Evolutionary conservation across 2,888 invertebrate species (phyloP).

Genomic region (Caenorhabditis sp.): DNA sequence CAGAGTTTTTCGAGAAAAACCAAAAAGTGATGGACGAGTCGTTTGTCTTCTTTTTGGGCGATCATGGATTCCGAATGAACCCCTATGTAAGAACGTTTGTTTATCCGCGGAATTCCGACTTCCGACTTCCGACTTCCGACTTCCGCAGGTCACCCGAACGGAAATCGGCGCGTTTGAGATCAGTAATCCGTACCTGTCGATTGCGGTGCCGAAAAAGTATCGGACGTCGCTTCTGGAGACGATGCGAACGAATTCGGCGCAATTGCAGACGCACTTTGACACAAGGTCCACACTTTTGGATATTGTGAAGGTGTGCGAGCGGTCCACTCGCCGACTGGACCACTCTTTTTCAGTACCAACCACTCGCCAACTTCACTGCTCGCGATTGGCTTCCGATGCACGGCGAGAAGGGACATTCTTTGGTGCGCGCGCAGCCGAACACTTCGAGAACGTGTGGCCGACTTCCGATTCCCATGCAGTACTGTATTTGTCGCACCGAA

Average conservation of each 20-base stretch:
- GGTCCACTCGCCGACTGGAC: too few relatives aligned
- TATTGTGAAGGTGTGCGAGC: slow-evolving; percentile 57
- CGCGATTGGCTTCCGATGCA: not conserved
- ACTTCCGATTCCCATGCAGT: slow-evolving; percentile 7
- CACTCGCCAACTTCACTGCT: not conserved
- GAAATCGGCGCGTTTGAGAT: slow-evolving; percentile 51
- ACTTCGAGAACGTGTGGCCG: slow-evolving; percentile 10
- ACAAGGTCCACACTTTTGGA: slow-evolving; percentile 57
- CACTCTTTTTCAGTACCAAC: not conserved
- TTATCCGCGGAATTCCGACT: too few relatives aligned
- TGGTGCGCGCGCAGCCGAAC: slow-evolving; percentile 7
- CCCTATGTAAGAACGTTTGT: not conserved
- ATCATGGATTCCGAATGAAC: slow-evolving; percentile 58
- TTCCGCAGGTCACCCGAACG: too few relatives aligned
- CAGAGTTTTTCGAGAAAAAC: slow-evolving; percentile 56
- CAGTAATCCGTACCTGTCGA: slow-evolving; percentile 58
- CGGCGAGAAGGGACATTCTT: slow-evolving; percentile 12
- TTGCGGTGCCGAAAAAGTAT: slow-evolving; percentile 50
- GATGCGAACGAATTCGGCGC: slow-evolving; percentile 37
- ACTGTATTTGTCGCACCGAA: slow-evolving; percentile 35
- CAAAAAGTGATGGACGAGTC: slow-evolving; percentile 41
- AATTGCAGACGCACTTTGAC: slow-evolving; percentile 60
- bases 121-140: too few relatives aligned
- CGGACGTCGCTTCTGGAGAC: slow-evolving; percentile 31
- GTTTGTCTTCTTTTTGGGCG: slow-evolving; percentile 61